Percentiles rank a stretch among this genome's conserved stretches.
These are phyloP conservation scores for Hylomyscus alleni DNA, from an alignment of 2,797 vertebrate species.

Conservation along the genomic window DNA sequence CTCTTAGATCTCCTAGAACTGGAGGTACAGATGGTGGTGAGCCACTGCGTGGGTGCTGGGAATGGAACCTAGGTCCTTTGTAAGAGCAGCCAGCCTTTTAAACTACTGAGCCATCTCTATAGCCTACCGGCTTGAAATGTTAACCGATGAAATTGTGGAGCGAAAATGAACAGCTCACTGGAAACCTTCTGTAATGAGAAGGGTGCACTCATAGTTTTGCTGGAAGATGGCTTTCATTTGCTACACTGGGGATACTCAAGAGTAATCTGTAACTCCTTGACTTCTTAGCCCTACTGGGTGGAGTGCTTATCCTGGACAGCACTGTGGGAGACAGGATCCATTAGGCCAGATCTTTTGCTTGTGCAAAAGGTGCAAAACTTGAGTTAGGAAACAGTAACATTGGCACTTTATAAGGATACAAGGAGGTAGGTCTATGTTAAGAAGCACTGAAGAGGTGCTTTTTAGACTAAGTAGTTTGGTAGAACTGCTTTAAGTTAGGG, in stretches of 20 bases:
- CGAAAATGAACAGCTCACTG: background rate
- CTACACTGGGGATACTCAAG: conserved; percentile 1
- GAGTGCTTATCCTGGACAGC: background rate
- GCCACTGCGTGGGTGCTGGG: background rate
- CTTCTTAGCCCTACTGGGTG: background rate
- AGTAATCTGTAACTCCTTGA: background rate
- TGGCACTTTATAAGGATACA: background rate
- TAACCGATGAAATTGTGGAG: background rate
- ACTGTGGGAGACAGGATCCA: background rate
- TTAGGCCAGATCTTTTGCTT: conserved; percentile 39
- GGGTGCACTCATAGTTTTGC: background rate
- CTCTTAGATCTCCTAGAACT: background rate
- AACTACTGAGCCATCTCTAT: background rate
- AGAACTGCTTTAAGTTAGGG: background rate
- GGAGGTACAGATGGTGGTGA: background rate
- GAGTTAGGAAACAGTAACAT: background rate
- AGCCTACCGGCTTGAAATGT: background rate
- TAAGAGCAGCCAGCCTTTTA: background rate
- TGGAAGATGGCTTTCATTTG: conserved; percentile 21
- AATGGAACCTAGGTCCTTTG: background rate
- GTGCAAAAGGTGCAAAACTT: conserved; percentile 29
- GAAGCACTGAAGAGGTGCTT: background rate
- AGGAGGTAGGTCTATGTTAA: background rate
- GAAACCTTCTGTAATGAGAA: conserved; percentile 17
- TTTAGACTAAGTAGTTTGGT: conserved; percentile 6